These are phyloP conservation scores for Corbicula japonica DNA, from an alignment of 2,888 invertebrate genomes.

Conservation along the genomic window DNA sequence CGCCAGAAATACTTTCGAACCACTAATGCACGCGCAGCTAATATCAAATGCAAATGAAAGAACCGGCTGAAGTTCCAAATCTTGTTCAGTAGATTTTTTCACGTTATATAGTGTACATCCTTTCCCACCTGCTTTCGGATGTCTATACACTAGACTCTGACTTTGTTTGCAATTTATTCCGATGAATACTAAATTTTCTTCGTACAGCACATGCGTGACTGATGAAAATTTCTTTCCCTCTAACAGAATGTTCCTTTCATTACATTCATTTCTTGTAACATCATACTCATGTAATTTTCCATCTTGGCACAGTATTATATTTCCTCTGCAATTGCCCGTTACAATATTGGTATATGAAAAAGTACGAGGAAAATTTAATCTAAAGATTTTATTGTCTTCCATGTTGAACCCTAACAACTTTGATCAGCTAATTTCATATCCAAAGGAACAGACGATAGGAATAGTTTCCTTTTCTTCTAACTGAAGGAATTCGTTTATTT, in stretches of 20 bases:
- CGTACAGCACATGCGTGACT: too few species aligned
- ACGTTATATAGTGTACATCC: neutral
- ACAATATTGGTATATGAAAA: neutral
- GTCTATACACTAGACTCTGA: neutral
- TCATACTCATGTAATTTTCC: conserved; percentile 6
- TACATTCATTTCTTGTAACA: neutral
- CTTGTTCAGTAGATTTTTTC: neutral
- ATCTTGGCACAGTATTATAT: neutral
- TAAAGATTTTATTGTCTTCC: neutral
- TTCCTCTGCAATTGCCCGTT: neutral
- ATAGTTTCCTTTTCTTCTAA: too few species aligned
- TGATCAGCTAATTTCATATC: neutral
- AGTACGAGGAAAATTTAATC: neutral
- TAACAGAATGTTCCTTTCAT: neutral
- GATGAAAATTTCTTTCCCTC: neutral
- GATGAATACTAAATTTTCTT: too few species aligned
- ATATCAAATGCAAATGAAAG: neutral
- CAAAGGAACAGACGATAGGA: too few species aligned
- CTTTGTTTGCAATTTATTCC: neutral
- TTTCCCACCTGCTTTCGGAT: neutral
- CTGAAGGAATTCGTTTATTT: neutral
- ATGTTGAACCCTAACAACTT: neutral
- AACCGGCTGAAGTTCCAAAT: neutral
- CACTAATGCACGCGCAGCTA: neutral
- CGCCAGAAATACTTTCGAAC: neutral